Evolutionary conservation across 2,113 vertebrate species (phyloP).

Genomic region (Illadopsis cleaveri): DNA sequence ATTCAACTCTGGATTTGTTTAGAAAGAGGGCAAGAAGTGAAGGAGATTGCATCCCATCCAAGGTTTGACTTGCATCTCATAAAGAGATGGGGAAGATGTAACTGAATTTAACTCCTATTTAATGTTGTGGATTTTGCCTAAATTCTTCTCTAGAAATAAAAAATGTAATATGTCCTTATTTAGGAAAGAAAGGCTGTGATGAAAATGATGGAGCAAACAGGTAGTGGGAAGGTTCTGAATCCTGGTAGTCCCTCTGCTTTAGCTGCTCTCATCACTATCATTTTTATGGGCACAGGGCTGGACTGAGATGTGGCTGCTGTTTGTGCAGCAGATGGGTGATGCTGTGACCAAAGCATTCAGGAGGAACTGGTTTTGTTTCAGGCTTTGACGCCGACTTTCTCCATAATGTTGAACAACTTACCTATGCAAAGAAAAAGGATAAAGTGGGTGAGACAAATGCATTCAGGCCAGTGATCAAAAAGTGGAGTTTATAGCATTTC

Average conservation of each 20-base stretch:
- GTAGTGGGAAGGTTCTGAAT: neutral
- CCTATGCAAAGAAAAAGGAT: neutral
- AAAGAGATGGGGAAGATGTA: neutral
- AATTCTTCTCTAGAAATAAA: neutral
- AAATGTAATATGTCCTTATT: neutral
- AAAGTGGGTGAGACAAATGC: neutral
- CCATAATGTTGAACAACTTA: neutral
- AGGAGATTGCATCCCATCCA: neutral
- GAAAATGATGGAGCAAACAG: neutral
- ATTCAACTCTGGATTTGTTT: neutral
- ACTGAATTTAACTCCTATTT: neutral
- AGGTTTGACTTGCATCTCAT: neutral
- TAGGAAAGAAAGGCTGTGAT: neutral
- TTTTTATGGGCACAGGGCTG: neutral
- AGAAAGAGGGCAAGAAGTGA: neutral
- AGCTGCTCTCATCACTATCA: neutral
- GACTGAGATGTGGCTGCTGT: neutral
- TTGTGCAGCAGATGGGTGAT: neutral
- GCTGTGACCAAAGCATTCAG: neutral
- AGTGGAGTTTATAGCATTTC: neutral
- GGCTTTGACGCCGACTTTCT: neutral
- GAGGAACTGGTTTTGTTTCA: neutral
- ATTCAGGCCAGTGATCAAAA: neutral
- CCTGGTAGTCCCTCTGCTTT: neutral
- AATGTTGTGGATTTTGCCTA: neutral